Evolutionary conservation across 2,797 vertebrate species (phyloP).

Genomic region (Craterocephalus amniculus): DNA sequence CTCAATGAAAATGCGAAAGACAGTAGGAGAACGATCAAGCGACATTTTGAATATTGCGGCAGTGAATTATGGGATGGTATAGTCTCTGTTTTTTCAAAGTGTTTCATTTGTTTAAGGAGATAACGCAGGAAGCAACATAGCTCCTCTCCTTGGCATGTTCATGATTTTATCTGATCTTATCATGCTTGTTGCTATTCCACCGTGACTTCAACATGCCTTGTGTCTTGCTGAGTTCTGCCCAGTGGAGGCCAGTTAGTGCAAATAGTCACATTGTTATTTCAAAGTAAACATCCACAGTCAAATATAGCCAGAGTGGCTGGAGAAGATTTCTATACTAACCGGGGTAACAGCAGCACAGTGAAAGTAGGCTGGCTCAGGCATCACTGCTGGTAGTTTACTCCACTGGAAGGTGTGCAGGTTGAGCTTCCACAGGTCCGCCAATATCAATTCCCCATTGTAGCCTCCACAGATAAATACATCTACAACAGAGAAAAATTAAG

Average conservation of each 20-base stretch:
- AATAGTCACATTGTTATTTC: background rate
- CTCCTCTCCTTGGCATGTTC: background rate
- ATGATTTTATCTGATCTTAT: background rate
- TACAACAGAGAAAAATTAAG: slow-evolving; percentile 53
- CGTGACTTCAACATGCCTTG: background rate
- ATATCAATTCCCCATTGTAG: slow-evolving; percentile 94
- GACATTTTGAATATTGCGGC: background rate
- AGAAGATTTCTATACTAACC: slow-evolving; percentile 78
- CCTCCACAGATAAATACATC: slow-evolving; percentile 97
- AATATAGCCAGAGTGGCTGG: background rate
- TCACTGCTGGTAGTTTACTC: slow-evolving; percentile 91
- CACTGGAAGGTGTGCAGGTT: slow-evolving; percentile 94
- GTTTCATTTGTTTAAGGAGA: background rate
- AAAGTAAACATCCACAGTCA: background rate
- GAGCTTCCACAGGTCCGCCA: slow-evolving; percentile 96
- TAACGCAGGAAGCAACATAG: background rate
- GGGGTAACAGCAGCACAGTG: slow-evolving; percentile 98
- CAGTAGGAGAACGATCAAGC: background rate
- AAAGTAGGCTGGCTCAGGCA: slow-evolving; percentile 98
- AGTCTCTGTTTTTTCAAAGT: background rate
- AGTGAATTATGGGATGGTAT: background rate
- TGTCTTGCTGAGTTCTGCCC: background rate
- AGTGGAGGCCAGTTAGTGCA: background rate
- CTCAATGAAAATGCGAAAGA: background rate
- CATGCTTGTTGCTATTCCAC: background rate